A percentile compares a stretch with the other conserved stretches of the same genome.
Conservation (phyloP, 2,113 vertebrate genomes). For the Gobio gobio region DNA sequence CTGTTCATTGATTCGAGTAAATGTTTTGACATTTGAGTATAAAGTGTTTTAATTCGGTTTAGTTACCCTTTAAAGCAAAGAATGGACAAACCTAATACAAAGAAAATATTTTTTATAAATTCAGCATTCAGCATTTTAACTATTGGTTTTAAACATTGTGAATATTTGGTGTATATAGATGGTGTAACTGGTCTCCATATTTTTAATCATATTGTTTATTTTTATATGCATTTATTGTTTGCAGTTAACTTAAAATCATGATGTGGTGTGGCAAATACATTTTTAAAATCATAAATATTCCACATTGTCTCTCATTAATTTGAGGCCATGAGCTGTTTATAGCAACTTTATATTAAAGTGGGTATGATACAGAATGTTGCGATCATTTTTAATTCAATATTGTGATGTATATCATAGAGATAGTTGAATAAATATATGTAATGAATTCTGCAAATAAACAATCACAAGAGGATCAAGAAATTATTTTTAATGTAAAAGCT, state of each 20-base stretch:
- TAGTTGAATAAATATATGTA: not conserved
- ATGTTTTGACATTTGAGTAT: no score
- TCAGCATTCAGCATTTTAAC: not conserved
- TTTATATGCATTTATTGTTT: not conserved
- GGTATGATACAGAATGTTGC: not conserved
- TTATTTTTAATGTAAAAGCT: constrained; percentile 14
- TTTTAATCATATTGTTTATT: not conserved
- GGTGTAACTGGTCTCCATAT: not conserved
- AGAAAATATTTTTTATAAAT: no score
- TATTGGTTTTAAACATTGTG: not conserved
- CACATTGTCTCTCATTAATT: not conserved
- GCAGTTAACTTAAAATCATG: not conserved
- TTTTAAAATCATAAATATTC: not conserved
- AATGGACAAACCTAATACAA: no score
- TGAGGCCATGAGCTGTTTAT: not conserved
- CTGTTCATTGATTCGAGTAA: no score
- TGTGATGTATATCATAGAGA: no score
- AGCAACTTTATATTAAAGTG: not conserved
- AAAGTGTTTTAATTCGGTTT: no score
- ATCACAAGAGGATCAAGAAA: not conserved
- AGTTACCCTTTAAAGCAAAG: no score
- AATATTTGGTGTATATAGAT: not conserved
- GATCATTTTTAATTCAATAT: no score
- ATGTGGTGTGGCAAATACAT: not conserved
- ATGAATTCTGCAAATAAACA: not conserved